phyloP scores from a whole-genome alignment of 2,888 invertebrate species.

The Drosophila colorata region DNA sequence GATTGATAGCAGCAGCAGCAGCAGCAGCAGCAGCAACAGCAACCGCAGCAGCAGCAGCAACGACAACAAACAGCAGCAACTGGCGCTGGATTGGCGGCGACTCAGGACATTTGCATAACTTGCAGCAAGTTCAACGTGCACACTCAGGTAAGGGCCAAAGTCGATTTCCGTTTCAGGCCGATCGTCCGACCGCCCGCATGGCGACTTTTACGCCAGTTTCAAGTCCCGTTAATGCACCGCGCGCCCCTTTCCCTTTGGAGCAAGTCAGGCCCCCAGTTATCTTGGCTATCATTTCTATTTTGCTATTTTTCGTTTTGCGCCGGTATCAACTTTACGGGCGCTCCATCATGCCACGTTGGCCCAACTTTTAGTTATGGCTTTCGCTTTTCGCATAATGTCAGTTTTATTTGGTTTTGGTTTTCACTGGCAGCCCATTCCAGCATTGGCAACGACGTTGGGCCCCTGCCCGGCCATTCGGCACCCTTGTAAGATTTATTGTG shows the following conservation, averaged over 20 bases:
- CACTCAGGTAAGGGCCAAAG: constrained; percentile 76
- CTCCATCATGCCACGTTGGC: constrained; percentile 72
- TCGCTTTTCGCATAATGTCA: constrained; percentile 82
- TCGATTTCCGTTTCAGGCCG: constrained; percentile 72
- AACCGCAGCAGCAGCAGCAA: constrained; percentile 5
- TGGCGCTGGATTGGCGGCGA: constrained; percentile 31
- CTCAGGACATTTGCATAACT: constrained; percentile 74
- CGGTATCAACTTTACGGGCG: constrained; percentile 70
- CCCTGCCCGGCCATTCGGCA: constrained; percentile 66
- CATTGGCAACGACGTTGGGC: constrained; percentile 32
- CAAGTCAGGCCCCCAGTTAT: constrained; percentile 4
- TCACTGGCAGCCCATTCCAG: constrained; percentile 49
- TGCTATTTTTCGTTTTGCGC: constrained; percentile 54
- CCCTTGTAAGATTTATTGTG: constrained; percentile 78
- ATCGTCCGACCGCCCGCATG: constrained; percentile 11
- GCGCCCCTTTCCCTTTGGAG: no score
- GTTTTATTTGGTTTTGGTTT: constrained; percentile 81
- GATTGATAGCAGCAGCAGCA: constrained; percentile 55
- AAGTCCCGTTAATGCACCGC: neutral
- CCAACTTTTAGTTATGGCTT: constrained; percentile 81
- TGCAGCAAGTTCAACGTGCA: constrained; percentile 61
- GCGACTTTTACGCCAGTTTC: neutral
- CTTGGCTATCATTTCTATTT: constrained; percentile 75
- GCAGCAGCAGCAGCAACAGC: constrained; percentile 9
- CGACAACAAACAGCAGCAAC: constrained; percentile 19